These are phyloP conservation scores for Onychorhynchus coronatus DNA, from an alignment of 2,113 vertebrate genomes.

Conservation along the genomic window DNA sequence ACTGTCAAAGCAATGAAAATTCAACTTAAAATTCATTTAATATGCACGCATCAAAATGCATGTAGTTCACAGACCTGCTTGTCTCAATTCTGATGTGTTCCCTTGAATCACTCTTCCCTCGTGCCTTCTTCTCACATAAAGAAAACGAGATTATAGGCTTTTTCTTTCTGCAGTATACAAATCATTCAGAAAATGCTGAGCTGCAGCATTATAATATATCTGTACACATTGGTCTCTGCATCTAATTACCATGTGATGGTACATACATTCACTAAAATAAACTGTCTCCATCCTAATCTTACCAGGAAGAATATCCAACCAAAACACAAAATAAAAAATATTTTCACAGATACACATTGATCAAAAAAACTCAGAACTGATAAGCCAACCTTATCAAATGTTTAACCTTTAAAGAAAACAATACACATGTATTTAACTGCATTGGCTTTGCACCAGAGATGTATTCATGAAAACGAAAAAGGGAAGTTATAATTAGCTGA, in stretches of 20 bases:
- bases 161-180: not conserved
- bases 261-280: not conserved
- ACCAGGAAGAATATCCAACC: not conserved
- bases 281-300: not conserved
- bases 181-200: not conserved
- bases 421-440: not conserved
- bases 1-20: not conserved
- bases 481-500: not conserved
- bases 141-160: not conserved
- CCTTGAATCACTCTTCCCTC: not conserved
- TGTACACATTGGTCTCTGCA: rapidly evolving
- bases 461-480: not conserved
- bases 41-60: not conserved
- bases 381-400: no score
- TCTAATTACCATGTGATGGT: not conserved
- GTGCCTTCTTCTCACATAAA: not conserved
- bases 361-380: not conserved
- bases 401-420: not conserved
- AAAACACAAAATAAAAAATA: not conserved
- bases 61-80: not conserved
- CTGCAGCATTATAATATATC: not conserved
- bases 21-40: not conserved
- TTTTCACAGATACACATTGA: not conserved
- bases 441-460: not conserved
- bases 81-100: not conserved